Evolutionary conservation across 1,140 invertebrate genomes (phyloP).

Genomic region (Olivierus martensii): DNA sequence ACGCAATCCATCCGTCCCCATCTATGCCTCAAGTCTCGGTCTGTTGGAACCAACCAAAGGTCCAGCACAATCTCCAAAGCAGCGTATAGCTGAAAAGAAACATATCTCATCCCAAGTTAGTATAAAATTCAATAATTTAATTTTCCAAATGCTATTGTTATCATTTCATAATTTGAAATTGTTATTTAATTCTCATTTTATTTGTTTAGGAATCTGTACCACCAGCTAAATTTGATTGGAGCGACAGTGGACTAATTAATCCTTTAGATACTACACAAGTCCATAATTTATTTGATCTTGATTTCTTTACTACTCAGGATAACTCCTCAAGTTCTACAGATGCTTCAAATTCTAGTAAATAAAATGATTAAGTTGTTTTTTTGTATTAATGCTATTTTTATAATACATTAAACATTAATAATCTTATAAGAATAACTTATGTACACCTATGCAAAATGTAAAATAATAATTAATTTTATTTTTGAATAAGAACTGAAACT

Average conservation of each 20-base stretch:
- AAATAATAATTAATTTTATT: too few relatives aligned
- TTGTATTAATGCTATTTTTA: too few relatives aligned
- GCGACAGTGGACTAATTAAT: constrained; percentile 45
- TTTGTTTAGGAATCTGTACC: constrained; percentile 32
- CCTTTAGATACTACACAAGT: constrained; percentile 36
- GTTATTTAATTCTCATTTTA: background rate
- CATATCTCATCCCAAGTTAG: constrained; percentile 4
- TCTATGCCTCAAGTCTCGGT: constrained; percentile 17
- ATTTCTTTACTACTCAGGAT: constrained; percentile 10
- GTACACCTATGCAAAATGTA: too few relatives aligned
- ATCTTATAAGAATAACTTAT: too few relatives aligned
- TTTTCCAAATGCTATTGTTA: too few relatives aligned
- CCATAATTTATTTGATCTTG: constrained; percentile 12
- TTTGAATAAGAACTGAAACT: too few relatives aligned
- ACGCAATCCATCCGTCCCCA: constrained; percentile 16
- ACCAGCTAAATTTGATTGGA: constrained; percentile 49
- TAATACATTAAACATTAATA: too few relatives aligned
- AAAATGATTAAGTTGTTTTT: background rate
- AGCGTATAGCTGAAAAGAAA: constrained; percentile 1
- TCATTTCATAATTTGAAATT: too few relatives aligned
- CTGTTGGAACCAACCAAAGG: constrained; percentile 15
- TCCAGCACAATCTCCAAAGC: constrained; percentile 8
- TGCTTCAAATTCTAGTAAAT: too few relatives aligned
- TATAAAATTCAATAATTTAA: too few relatives aligned
- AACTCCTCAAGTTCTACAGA: background rate